A percentile compares a stretch with the other conserved stretches of the same genome.
Conservation (phyloP, 1,140 invertebrate species). For the Drosophila ananassae region DNA sequence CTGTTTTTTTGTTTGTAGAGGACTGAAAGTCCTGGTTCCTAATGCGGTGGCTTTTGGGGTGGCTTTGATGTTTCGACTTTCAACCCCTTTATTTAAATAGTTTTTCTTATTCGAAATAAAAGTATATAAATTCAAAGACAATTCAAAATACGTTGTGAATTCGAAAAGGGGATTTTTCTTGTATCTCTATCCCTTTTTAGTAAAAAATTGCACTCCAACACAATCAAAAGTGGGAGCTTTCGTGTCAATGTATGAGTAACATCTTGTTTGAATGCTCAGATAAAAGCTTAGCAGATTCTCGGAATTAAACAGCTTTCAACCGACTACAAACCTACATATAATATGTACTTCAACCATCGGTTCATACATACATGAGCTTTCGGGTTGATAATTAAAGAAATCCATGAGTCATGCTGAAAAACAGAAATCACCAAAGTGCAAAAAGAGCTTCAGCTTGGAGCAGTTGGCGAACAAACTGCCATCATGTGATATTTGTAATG, state of each 20-base stretch:
- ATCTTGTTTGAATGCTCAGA: constrained; percentile 37
- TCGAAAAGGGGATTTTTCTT: constrained; percentile 22
- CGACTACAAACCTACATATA: constrained; percentile 10
- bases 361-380: constrained; percentile 15
- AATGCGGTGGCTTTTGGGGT: neutral
- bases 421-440: constrained; percentile 50
- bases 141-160: constrained; percentile 28
- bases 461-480: constrained; percentile 34
- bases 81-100: constrained; percentile 4
- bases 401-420: constrained; percentile 72
- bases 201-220: constrained; percentile 24
- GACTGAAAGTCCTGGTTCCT: neutral
- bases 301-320: constrained; percentile 34
- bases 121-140: constrained; percentile 11
- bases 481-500: constrained; percentile 71
- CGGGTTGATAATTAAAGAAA: constrained; percentile 52
- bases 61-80: neutral
- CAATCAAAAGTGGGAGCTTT: constrained; percentile 24
- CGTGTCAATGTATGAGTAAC: constrained; percentile 24
- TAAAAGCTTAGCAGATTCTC: constrained; percentile 58
- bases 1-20: too few species aligned
- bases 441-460: constrained; percentile 25
- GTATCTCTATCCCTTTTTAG: constrained; percentile 8
- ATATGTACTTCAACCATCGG: constrained; percentile 2
- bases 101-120: neutral